phyloP scores from a whole-genome alignment of 2,797 vertebrate genomes.

The Diceros bicornis region DNA sequence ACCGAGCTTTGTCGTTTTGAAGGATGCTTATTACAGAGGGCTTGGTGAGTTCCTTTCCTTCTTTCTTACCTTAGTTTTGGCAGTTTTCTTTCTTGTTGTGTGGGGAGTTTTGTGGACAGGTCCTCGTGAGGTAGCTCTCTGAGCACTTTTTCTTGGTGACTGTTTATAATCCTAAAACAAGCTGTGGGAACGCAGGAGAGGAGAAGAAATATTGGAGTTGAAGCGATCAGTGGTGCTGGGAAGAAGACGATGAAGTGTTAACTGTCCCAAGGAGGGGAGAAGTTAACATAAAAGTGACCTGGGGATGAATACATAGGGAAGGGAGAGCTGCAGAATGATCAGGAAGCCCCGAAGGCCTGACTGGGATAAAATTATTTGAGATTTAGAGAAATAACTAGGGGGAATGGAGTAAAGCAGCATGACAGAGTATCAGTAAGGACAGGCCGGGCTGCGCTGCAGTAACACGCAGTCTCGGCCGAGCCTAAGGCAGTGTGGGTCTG shows the following conservation, averaged over 20 bases:
- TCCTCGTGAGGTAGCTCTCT: neutral
- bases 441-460: neutral
- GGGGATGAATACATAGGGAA: neutral
- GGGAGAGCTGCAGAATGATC: neutral
- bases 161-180: neutral
- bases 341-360: neutral
- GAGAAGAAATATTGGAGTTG: neutral
- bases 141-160: neutral
- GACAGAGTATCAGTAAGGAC: rapidly evolving
- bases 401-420: neutral
- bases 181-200: neutral
- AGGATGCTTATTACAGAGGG: neutral
- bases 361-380: rapidly evolving
- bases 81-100: neutral
- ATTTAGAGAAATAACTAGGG: neutral
- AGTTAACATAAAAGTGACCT: rapidly evolving
- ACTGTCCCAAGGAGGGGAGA: rapidly evolving
- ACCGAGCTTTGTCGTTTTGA: rapidly evolving
- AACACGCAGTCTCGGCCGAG: neutral
- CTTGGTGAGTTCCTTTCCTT: neutral
- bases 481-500: neutral
- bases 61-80: neutral
- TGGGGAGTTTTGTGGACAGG: neutral
- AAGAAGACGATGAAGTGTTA: rapidly evolving
- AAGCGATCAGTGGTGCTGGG: neutral